Base-by-base conservation (phyloP, 1,140 invertebrate species). In the Parasteatoda tepidariorum region DNA sequence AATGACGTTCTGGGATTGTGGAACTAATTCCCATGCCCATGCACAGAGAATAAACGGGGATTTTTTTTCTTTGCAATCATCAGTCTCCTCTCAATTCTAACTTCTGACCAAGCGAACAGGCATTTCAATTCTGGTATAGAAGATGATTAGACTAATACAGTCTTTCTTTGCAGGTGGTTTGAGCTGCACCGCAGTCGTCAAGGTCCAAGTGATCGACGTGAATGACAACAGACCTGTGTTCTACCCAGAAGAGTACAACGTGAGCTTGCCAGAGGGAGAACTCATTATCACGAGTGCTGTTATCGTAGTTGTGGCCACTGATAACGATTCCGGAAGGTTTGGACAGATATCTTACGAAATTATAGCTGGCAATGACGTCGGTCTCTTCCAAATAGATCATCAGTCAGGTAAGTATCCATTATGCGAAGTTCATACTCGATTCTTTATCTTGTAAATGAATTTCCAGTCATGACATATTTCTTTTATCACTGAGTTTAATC, bases 141-240 rank as follows among this genome's bases (percentile, higher is more conserved):
- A n/a, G n/a, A n/a, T n/a, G n/a, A n/a, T n/a, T n/a, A n/a, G n/a
- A n/a, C n/a, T n/a, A n/a, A n/a, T n/a, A n/a, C n/a, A n/a, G n/a
- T n/a, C n/a, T n/a, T n/a, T n/a, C 1, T 61, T 61, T 84, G 54
- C 91, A 97, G 97, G 96, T 87, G 96, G 96, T 31, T 90, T 98
- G 61, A 96, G 95, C 85, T 96, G 96, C 67, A 96, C 94, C 26
- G 95, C 96, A 7, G 96, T 97, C 90, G 94, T 98, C 4, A 95
- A 96, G 87, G 94, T 99, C 68, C 93, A 96, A 89, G 91, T 98
- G 57, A 93, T 93, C 24, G 97, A 98, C 90, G 93, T 97, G 61
- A 98, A 99, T 90, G 97, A 99, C 91, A 98, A 98, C 89, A 91
- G 92, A 3, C 97, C 97, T 0, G 92, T 93, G 28, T 98, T 98